Conservation (phyloP, 1,140 invertebrate genomes). For the Euura saliciscinereae region DNA sequence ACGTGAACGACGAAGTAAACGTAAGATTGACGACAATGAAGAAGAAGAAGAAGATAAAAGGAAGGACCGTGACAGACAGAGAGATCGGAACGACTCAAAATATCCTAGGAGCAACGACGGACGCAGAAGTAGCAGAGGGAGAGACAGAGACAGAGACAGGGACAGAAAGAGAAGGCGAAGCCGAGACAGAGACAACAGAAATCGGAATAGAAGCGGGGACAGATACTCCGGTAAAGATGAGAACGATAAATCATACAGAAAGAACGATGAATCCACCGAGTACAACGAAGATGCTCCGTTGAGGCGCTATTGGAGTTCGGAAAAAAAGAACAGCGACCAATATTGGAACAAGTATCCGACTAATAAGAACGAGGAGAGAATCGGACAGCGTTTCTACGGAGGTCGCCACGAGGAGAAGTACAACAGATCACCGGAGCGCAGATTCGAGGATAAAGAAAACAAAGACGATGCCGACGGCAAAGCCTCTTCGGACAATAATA, state of each 20-base stretch:
- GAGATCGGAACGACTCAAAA: background rate
- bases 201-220: background rate
- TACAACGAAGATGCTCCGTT: background rate
- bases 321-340: background rate
- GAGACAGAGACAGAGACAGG: background rate
- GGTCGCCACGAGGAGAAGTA: background rate
- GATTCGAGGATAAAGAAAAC: background rate
- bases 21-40: background rate
- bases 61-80: background rate
- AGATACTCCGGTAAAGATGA: background rate
- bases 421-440: background rate
- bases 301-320: background rate
- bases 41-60: background rate
- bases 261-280: background rate
- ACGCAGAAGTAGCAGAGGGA: background rate
- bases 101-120: background rate
- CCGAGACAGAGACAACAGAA: background rate
- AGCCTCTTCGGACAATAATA: background rate
- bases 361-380: background rate
- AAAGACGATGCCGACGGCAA: background rate
- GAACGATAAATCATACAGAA: background rate
- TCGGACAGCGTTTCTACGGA: background rate
- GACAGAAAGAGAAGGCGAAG: background rate
- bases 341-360: conserved; percentile 1
- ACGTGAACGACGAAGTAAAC: background rate